Conservation (phyloP, 2,113 vertebrate genomes). For the Sciurus niger region DNA sequence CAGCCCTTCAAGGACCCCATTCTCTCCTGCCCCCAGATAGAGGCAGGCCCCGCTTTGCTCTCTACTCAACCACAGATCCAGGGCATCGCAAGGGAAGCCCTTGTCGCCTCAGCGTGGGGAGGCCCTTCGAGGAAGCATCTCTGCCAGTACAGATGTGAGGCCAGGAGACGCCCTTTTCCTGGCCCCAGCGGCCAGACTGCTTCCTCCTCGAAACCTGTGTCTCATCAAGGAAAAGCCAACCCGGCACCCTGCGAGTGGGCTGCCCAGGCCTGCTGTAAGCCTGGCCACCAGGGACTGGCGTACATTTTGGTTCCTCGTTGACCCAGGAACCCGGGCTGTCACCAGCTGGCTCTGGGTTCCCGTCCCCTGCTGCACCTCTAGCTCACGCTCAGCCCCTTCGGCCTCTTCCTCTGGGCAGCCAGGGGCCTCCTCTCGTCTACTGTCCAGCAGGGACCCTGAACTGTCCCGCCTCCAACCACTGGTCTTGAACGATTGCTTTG, state of each 20-base stretch:
- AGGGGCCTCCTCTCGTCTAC: background rate
- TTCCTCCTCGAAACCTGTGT: background rate
- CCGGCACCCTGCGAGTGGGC: background rate
- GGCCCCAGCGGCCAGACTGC: background rate
- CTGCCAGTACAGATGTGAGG: background rate
- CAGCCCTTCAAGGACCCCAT: background rate
- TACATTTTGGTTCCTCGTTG: background rate
- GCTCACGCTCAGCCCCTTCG: background rate
- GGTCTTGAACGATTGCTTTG: background rate
- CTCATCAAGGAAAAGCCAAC: background rate
- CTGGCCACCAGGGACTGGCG: rapidly evolving
- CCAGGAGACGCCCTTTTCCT: background rate
- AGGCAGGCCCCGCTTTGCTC: background rate
- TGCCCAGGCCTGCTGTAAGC: background rate
- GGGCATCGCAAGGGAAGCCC: background rate
- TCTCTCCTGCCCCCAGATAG: background rate
- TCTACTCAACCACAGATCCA: background rate
- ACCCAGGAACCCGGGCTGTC: background rate
- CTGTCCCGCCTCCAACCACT: background rate
- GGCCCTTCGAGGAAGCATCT: background rate
- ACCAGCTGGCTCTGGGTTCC: too few relatives aligned
- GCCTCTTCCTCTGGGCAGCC: conserved; percentile 29
- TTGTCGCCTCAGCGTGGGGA: background rate
- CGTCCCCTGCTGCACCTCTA: rapidly evolving
- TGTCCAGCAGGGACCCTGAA: background rate